A percentile compares a stretch with the other conserved stretches of the same genome.
phyloP scores from a whole-genome alignment of 2,113 vertebrate genomes.

The Falco punctatus region DNA sequence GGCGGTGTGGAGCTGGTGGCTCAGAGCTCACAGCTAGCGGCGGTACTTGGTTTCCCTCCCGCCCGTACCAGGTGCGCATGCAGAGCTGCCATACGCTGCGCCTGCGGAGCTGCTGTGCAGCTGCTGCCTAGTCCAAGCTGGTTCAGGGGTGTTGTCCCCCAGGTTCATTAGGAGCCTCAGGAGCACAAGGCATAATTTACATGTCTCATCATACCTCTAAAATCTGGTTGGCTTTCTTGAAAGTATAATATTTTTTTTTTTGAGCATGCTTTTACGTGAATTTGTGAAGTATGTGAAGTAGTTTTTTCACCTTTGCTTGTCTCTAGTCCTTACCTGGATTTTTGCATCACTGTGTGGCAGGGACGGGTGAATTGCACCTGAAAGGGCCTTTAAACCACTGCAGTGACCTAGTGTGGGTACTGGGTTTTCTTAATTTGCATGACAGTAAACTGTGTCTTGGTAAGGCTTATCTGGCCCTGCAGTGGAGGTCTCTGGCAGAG shows the following conservation, averaged over 20 bases:
- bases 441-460: not conserved
- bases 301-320: not conserved
- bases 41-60: not conserved
- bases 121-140: not conserved
- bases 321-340: not conserved
- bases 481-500: not conserved
- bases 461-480: not conserved
- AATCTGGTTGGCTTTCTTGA: not conserved
- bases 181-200: not conserved
- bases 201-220: not conserved
- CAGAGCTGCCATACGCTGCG: not conserved
- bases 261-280: not conserved
- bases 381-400: not conserved
- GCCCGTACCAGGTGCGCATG: not conserved
- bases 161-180: not conserved
- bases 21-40: not conserved
- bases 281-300: too few relatives aligned
- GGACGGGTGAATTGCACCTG: not conserved
- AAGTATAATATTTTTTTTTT: not conserved
- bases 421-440: too few relatives aligned
- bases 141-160: rapidly evolving
- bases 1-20: not conserved
- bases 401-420: not conserved
- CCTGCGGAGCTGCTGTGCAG: not conserved
- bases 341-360: not conserved